A percentile compares a stretch with the other conserved stretches of the same genome.
These are phyloP conservation scores for Hipparchia sbordonii DNA, from an alignment of 2,888 invertebrate species.

Conservation along the genomic window DNA sequence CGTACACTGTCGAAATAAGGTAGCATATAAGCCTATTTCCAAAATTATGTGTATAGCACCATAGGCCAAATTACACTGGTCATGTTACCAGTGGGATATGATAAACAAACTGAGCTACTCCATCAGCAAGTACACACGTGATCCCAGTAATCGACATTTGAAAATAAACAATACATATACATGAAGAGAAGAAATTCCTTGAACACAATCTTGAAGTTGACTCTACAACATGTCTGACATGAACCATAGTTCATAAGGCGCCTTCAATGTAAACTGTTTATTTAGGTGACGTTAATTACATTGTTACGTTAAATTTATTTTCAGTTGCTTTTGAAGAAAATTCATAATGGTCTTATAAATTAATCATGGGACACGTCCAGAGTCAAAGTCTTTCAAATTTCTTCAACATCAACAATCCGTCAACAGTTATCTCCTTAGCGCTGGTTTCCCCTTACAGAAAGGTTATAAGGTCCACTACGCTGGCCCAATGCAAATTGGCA, in stretches of 20 bases:
- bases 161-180: conserved; percentile 69
- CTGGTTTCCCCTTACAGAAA: too few relatives aligned
- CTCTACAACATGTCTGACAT: conserved; percentile 40
- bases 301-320: conserved; percentile 28
- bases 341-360: neutral
- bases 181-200: conserved; percentile 62
- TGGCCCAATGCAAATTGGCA: too few relatives aligned
- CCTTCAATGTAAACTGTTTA: conserved; percentile 38
- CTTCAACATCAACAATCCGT: too few relatives aligned
- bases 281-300: conserved; percentile 28
- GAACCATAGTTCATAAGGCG: conserved; percentile 40
- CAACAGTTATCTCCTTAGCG: too few relatives aligned
- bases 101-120: conserved; percentile 70
- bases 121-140: conserved; percentile 65
- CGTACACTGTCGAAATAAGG: conserved; percentile 31
- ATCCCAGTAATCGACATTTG: conserved; percentile 67
- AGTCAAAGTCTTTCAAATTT: too few relatives aligned
- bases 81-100: conserved; percentile 53
- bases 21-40: conserved; percentile 17
- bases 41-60: conserved; percentile 29
- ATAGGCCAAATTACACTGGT: conserved; percentile 52
- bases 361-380: too few relatives aligned
- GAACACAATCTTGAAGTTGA: conserved; percentile 59
- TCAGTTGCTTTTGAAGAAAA: neutral
- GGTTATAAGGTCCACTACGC: too few relatives aligned